Evolutionary conservation across 2,113 vertebrate genomes (phyloP).

Genomic region (Amazona guildingii): DNA sequence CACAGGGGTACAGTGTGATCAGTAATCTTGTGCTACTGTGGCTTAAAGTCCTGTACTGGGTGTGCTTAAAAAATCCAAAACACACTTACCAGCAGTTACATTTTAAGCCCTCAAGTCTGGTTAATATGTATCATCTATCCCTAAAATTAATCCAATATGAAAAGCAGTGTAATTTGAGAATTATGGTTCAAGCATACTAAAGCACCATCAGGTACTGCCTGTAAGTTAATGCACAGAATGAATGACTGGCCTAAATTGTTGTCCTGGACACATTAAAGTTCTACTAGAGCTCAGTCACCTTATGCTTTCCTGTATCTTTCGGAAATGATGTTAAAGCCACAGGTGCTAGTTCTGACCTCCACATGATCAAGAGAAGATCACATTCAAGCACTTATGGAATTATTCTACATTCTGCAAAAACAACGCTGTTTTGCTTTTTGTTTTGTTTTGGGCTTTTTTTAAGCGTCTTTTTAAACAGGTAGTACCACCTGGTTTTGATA

Average conservation of each 20-base stretch:
- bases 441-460: background rate
- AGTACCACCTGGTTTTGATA: background rate
- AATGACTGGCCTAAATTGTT: background rate
- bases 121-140: rapidly evolving
- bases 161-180: rapidly evolving
- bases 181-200: rapidly evolving
- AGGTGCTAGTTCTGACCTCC: background rate
- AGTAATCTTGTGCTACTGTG: no score
- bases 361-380: rapidly evolving
- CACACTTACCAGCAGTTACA: rapidly evolving
- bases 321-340: background rate
- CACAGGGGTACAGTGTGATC: background rate
- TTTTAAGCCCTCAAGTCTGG: background rate
- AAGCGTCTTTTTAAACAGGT: background rate
- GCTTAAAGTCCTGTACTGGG: background rate
- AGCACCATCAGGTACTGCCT: background rate
- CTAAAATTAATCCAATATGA: rapidly evolving
- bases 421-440: background rate
- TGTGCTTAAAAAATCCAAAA: rapidly evolving
- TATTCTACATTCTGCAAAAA: background rate
- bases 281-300: background rate
- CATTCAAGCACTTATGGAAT: background rate
- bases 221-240: rapidly evolving
- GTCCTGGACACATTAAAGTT: rapidly evolving
- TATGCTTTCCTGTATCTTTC: background rate